Evolutionary conservation across 2,113 vertebrate genomes (phyloP).

Genomic region (Rhabdornis inornatus): DNA sequence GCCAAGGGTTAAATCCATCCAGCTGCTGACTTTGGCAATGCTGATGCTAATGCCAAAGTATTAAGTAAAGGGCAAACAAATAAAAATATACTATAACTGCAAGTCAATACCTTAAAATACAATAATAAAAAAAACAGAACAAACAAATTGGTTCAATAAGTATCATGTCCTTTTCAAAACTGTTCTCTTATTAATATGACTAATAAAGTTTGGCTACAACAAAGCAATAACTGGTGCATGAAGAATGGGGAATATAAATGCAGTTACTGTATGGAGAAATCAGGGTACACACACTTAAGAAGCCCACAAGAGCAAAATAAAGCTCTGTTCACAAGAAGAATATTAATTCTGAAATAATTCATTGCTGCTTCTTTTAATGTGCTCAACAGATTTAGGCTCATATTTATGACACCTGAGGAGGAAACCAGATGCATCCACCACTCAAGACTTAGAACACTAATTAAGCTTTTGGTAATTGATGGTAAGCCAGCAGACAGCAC

Average conservation of each 20-base stretch:
- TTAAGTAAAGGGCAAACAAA: background rate
- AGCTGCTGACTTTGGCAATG: background rate
- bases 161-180: background rate
- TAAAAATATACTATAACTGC: background rate
- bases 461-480: background rate
- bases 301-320: background rate
- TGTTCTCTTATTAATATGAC: background rate
- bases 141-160: background rate
- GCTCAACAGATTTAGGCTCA: background rate
- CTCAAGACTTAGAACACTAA: background rate
- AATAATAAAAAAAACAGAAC: background rate
- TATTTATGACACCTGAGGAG: background rate
- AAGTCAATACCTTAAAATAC: background rate
- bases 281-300: background rate
- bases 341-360: background rate
- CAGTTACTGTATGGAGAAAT: background rate
- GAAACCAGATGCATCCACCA: background rate
- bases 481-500: background rate
- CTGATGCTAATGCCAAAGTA: background rate
- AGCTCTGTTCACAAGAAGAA: background rate
- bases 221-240: background rate
- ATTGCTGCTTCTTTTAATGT: background rate
- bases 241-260: background rate
- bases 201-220: constrained; percentile 3
- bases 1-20: background rate